Base-by-base conservation (phyloP, 2,113 vertebrate genomes). In the Ophiodon elongatus region DNA sequence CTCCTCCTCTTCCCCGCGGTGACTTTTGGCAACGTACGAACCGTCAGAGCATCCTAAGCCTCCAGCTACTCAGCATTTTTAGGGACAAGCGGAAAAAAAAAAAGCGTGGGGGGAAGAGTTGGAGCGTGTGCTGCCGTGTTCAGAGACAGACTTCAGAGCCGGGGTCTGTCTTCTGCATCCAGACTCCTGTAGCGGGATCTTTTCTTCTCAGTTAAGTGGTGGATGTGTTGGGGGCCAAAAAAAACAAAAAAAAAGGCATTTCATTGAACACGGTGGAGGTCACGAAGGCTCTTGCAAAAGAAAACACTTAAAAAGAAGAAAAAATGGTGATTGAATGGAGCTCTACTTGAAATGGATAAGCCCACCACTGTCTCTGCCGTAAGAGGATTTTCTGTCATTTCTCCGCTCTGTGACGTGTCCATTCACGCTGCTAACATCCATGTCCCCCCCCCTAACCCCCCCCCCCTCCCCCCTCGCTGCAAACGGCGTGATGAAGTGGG, bases 11-110 rank as follows among this genome's bases (percentile, higher is more conserved):
- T 91, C 88, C 88, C 92, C 72, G 86, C 82, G 76, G 89, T 94
- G 89, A 92, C 92, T 90, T 93, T 94, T 95, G 94, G 94, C 93
- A 94, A 92, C 78, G 80, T 85, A 88, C 76, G 23, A 93, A 88
- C 73, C 87, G 88, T 87, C 89, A 69, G 78, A 88, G 88, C 87
- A 74, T 90, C 90, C 88, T 89, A 89, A 92, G 92, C 88, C 92
- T 92, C 88, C 67, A 80, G 92, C 90, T 73, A 89, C 91, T 94
- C 90, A 91, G 90, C 87, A 68, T 88, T 91, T 92, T 91, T 77
- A 60, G 87, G 86, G 85, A 91, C 79, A 77, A 86, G 85, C 67
- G 47, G 86, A 85, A 85, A 59, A 85, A 83, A 85, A 85, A 85
- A 59, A 85, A 83, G 78, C 57, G 80, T 13, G 83, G 73, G 64